Evolutionary conservation across 37 sponge, comb jelly and placozoan genomes (phyloP).

Genomic region (Spongilla lacustris): DNA sequence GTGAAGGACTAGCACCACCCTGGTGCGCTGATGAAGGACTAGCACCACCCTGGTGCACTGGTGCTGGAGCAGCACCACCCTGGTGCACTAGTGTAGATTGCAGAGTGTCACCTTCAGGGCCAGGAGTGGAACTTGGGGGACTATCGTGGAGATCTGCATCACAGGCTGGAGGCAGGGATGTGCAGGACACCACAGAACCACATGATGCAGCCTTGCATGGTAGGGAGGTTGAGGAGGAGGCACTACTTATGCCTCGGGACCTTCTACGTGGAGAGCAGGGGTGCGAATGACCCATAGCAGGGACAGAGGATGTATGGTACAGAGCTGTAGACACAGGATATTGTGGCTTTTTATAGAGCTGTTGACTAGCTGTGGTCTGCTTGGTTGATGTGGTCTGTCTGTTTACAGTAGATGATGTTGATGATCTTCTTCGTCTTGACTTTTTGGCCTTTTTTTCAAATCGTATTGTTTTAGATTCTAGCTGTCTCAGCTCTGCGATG

Average conservation of each 20-base stretch:
- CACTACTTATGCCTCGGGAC: not conserved
- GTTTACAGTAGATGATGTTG: not conserved
- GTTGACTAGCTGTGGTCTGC: not conserved
- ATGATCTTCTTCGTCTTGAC: not conserved
- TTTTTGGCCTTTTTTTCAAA: not conserved
- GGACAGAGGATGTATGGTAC: not conserved
- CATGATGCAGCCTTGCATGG: not conserved
- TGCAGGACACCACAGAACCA: not conserved
- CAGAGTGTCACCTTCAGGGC: not conserved
- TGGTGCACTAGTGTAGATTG: not conserved
- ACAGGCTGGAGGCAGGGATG: not conserved
- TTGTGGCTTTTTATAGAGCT: not conserved
- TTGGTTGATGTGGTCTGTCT: not conserved
- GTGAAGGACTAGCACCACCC: no score
- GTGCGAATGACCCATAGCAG: not conserved
- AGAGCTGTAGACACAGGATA: not conserved
- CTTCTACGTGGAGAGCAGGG: not conserved
- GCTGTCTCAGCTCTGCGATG: slow-evolving; percentile 17
- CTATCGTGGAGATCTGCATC: not conserved
- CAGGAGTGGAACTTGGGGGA: not conserved
- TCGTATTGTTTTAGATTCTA: slow-evolving; percentile 20
- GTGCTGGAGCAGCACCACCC: no score
- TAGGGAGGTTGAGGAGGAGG: not conserved
- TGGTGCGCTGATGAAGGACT: not conserved
- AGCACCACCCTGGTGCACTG: not conserved